These are phyloP conservation scores for Cataglyphis rosenhaueri DNA, from an alignment of 2,888 invertebrate genomes.

Conservation along the genomic window DNA sequence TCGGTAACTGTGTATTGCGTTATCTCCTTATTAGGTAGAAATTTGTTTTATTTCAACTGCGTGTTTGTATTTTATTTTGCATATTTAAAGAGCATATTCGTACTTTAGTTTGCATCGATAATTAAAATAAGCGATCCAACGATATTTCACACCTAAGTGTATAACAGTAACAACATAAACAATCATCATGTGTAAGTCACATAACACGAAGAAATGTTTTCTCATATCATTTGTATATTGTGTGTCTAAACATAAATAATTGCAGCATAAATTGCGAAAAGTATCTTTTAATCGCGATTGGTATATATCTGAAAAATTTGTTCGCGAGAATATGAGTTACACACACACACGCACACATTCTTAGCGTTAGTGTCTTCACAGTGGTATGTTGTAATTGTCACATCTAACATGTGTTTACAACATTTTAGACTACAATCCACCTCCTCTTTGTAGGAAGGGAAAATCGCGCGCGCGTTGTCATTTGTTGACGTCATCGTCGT, in stretches of 20 bases:
- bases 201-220: conserved; percentile 5
- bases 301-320: neutral
- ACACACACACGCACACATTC: neutral
- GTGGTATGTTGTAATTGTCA: neutral
- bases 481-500: neutral
- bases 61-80: conserved; percentile 1
- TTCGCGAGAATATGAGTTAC: neutral
- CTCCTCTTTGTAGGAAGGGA: neutral
- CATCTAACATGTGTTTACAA: neutral
- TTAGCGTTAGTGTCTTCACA: neutral
- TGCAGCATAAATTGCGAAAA: neutral
- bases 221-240: neutral
- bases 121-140: neutral
- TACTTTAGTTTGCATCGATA: conserved; percentile 3
- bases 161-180: neutral
- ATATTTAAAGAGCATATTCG: conserved; percentile 8
- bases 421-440: too few relatives aligned
- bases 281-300: neutral
- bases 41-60: conserved; percentile 23
- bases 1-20: conserved; percentile 39
- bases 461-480: neutral
- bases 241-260: neutral
- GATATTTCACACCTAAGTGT: neutral
- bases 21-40: conserved; percentile 2
- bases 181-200: neutral